These are phyloP conservation scores for Nemurella pictetii DNA, from an alignment of 2,888 invertebrate species.

Conservation along the genomic window DNA sequence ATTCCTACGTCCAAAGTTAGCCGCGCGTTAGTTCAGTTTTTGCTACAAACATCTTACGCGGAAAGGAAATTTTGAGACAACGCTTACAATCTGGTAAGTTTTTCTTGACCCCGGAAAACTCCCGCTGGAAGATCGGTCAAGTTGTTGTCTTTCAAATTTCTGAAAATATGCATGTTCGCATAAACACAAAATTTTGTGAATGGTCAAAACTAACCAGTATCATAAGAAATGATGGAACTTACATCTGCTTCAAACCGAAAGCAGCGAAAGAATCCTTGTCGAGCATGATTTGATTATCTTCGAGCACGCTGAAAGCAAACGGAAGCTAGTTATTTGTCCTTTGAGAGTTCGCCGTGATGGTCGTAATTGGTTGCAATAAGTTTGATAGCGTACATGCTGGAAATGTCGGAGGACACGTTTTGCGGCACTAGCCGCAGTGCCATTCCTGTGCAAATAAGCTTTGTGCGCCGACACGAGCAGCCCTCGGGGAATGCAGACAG, in stretches of 20 bases:
- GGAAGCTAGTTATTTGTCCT: not conserved
- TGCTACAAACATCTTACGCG: too few species aligned
- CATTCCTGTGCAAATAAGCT: slow-evolving; percentile 44
- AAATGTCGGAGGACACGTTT: slow-evolving; percentile 47
- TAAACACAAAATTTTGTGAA: too few species aligned
- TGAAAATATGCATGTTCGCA: not conserved
- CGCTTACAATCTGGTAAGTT: not conserved
- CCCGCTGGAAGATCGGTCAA: not conserved
- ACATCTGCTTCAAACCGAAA: not conserved
- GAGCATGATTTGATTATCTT: not conserved
- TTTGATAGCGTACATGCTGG: slow-evolving; percentile 48
- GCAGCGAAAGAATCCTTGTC: not conserved
- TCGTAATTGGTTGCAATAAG: not conserved
- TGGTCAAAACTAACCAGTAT: not conserved
- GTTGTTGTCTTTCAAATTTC: not conserved
- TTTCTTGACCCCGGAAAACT: not conserved
- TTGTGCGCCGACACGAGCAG: slow-evolving; percentile 46
- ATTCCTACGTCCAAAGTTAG: slow-evolving; percentile 47
- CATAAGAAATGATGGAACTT: not conserved
- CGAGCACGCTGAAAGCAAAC: not conserved
- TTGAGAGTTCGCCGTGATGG: too few species aligned
- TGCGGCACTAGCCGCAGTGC: slow-evolving; percentile 47
- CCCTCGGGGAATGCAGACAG: slow-evolving; percentile 42
- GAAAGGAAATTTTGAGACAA: not conserved
- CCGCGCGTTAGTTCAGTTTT: too few species aligned